A percentile compares a stretch with the other conserved stretches of the same genome.
Evolutionary conservation across 2,113 vertebrate species (phyloP).

Genomic region (Myotis brandtii): DNA sequence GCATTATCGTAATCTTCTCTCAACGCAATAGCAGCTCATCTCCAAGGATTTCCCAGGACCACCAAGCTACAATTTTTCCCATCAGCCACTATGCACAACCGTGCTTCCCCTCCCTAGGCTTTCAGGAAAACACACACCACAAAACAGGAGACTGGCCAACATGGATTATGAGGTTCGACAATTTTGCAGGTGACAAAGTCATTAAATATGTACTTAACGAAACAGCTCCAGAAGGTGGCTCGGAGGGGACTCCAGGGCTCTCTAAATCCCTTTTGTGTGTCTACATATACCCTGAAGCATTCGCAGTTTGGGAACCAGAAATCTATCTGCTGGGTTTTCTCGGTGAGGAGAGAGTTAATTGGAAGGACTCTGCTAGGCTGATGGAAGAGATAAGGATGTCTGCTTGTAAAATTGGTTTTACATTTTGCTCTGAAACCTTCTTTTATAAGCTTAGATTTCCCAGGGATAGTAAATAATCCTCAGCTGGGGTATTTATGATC

Average conservation of each 20-base stretch:
- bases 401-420: conserved; percentile 55
- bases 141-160: not conserved
- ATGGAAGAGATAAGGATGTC: conserved; percentile 20
- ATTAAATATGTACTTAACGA: not conserved
- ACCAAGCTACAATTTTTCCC: not conserved
- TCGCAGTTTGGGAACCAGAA: not conserved
- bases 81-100: not conserved
- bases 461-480: conserved; percentile 82
- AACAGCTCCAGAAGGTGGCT: not conserved
- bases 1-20: not conserved
- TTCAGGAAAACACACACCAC: not conserved
- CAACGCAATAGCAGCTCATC: not conserved
- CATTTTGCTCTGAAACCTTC: conserved; percentile 70
- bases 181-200: not conserved
- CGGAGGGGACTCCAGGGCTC: not conserved
- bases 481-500: conserved; percentile 84
- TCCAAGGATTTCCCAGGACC: not conserved
- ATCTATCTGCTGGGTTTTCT: not conserved
- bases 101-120: not conserved
- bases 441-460: conserved; percentile 78
- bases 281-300: not conserved
- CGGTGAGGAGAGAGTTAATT: not conserved
- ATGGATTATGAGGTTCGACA: not conserved
- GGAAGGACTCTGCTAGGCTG: not conserved
- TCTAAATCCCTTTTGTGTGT: not conserved